Percentiles rank a stretch among this genome's conserved stretches.
phyloP scores from a whole-genome alignment of 2,888 invertebrate species.

The Xylophagus ater region DNA sequence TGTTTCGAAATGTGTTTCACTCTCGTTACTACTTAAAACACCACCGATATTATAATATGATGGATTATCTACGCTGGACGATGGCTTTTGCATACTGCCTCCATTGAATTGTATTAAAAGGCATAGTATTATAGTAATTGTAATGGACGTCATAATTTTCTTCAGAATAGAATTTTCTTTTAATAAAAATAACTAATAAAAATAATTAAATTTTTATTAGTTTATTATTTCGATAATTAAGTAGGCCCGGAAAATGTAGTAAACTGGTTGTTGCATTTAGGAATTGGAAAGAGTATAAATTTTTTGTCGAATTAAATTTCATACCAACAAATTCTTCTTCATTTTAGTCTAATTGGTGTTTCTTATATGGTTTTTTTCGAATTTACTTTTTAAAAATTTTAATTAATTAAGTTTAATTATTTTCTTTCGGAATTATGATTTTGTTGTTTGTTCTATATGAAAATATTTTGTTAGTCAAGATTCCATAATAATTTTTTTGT shows the following conservation, averaged over 20 bases:
- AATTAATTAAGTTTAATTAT: slow-evolving; percentile 1
- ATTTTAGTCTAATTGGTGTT: not conserved
- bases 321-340: not conserved
- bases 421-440: not conserved
- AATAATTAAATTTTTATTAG: no score
- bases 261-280: no score
- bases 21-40: slow-evolving; percentile 76
- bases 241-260: no score
- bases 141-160: slow-evolving; percentile 17
- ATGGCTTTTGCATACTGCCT: slow-evolving; percentile 16
- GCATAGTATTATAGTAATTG: slow-evolving; percentile 8
- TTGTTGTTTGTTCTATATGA: not conserved
- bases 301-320: not conserved
- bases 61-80: slow-evolving; percentile 44
- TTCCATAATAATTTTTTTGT: slow-evolving; percentile 4
- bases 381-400: not conserved
- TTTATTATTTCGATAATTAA: no score
- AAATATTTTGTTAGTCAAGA: slow-evolving; percentile 7
- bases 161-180: not conserved
- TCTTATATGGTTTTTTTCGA: not conserved
- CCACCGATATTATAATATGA: slow-evolving; percentile 80
- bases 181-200: no score
- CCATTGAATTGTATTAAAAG: slow-evolving; percentile 13
- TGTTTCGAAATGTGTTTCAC: slow-evolving; percentile 67
- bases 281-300: no score